phyloP scores from a whole-genome alignment of 2,888 invertebrate genomes.

The Xestia ashworthii region DNA sequence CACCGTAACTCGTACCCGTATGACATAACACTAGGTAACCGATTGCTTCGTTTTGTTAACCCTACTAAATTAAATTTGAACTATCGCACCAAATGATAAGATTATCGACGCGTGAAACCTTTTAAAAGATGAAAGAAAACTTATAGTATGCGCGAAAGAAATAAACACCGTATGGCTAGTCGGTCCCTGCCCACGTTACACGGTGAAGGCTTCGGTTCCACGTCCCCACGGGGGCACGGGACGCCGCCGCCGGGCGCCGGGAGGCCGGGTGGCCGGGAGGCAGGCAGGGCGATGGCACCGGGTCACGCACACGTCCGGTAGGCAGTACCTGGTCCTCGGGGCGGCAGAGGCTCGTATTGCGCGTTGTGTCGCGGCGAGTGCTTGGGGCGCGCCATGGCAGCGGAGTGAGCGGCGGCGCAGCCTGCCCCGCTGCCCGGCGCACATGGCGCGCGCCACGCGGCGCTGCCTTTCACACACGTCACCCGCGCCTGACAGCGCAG shows the following conservation, averaged over 20 bases:
- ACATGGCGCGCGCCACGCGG: slow-evolving; percentile 74
- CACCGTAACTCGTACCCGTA: slow-evolving; percentile 19
- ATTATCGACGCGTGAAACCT: slow-evolving; percentile 46
- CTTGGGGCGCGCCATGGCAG: slow-evolving; percentile 88
- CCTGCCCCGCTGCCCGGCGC: slow-evolving; percentile 60
- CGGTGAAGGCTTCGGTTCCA: slow-evolving; percentile 46
- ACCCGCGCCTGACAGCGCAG: slow-evolving; percentile 54
- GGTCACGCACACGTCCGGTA: slow-evolving; percentile 8
- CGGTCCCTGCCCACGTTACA: slow-evolving; percentile 22
- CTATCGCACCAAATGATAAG: slow-evolving; percentile 39
- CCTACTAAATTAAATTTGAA: slow-evolving; percentile 22
- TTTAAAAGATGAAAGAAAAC: slow-evolving; percentile 51
- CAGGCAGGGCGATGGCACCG: neutral
- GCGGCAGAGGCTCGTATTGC: slow-evolving; percentile 85
- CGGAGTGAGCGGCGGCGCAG: slow-evolving; percentile 81
- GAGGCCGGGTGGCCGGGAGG: too few species aligned
- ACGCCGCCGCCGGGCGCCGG: neutral
- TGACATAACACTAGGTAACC: slow-evolving; percentile 37
- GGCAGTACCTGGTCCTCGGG: slow-evolving; percentile 87
- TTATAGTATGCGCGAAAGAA: slow-evolving; percentile 24
- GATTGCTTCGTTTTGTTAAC: slow-evolving; percentile 16
- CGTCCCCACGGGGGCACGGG: slow-evolving; percentile 51
- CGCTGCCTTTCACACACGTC: slow-evolving; percentile 78
- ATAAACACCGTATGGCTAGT: slow-evolving; percentile 28
- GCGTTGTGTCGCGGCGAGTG: slow-evolving; percentile 88